Percentiles rank a stretch among this genome's conserved stretches.
phyloP scores from a whole-genome alignment of 2,797 vertebrate species.

The Oreochromis grahami region DNA sequence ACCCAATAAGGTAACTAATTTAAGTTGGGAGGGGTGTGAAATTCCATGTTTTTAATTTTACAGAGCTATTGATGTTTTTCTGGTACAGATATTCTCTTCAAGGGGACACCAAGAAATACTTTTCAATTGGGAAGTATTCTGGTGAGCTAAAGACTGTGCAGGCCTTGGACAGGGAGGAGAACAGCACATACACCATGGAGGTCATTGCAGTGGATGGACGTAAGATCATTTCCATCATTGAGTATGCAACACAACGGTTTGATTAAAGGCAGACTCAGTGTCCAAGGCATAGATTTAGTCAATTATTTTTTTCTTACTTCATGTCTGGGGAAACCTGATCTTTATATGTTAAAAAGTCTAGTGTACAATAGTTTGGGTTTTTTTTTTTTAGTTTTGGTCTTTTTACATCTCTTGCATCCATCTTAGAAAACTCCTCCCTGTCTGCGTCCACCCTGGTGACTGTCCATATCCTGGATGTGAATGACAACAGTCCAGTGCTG shows the following conservation, averaged over 20 bases:
- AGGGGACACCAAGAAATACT: slow-evolving; percentile 80
- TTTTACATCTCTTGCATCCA: neutral
- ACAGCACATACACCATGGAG: slow-evolving; percentile 81
- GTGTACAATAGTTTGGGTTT: neutral
- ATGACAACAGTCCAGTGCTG: slow-evolving; percentile 75
- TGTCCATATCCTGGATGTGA: slow-evolving; percentile 81
- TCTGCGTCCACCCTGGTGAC: slow-evolving; percentile 78
- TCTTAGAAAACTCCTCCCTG: slow-evolving; percentile 75
- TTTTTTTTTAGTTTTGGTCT: neutral
- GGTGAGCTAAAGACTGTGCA: slow-evolving; percentile 80
- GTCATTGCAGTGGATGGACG: slow-evolving; percentile 79
- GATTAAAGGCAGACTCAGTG: neutral
- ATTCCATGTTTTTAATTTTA: neutral
- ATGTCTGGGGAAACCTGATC: neutral
- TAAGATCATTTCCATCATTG: slow-evolving; percentile 43
- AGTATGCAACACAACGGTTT: neutral
- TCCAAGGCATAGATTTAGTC: neutral
- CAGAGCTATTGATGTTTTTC: neutral
- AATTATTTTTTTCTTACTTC: neutral
- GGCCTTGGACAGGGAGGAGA: slow-evolving; percentile 76
- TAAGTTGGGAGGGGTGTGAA: neutral
- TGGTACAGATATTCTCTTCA: slow-evolving; percentile 77
- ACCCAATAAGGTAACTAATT: slow-evolving; percentile 70
- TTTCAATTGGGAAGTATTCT: slow-evolving; percentile 80
- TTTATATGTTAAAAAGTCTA: neutral